A percentile compares a stretch with the other conserved stretches of the same genome.
Conservation (phyloP, 2,113 vertebrate genomes). For the Lanius ludovicianus region DNA sequence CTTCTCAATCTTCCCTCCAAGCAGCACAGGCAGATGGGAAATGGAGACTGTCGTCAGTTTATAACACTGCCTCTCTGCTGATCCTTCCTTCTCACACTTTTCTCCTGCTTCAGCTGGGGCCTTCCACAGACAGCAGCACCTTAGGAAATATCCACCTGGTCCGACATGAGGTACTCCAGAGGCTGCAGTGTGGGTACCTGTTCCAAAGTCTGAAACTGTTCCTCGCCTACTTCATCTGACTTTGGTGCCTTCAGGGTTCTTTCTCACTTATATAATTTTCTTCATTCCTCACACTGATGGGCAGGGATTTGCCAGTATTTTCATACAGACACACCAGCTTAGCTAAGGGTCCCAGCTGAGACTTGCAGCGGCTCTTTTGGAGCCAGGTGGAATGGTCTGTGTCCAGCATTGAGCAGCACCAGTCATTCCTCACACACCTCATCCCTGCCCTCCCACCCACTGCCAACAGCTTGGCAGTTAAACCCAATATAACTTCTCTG, state of each 20-base stretch:
- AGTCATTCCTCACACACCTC: background rate
- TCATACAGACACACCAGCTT: background rate
- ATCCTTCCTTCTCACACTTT: background rate
- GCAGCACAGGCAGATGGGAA: background rate
- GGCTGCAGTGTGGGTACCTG: background rate
- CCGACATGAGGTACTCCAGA: rapidly evolving
- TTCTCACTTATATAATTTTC: background rate
- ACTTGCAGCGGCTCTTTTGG: background rate
- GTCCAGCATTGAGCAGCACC: background rate
- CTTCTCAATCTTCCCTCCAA: background rate
- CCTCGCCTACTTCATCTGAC: background rate
- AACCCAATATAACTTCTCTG: background rate
- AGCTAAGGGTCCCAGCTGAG: background rate
- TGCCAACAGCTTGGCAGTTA: background rate
- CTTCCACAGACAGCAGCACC: background rate
- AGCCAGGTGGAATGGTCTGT: background rate
- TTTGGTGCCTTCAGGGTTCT: background rate
- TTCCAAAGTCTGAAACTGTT: background rate
- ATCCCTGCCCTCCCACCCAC: background rate
- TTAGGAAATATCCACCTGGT: background rate
- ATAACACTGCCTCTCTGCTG: background rate
- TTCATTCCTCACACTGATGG: background rate
- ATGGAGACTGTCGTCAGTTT: background rate
- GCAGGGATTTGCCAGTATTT: rapidly evolving
- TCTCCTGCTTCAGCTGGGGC: rapidly evolving